Evolutionary conservation across 2,888 invertebrate genomes (phyloP), one percentile per base, ranked within the genome.

Genomic region (Craniophora ligustri): DNA sequence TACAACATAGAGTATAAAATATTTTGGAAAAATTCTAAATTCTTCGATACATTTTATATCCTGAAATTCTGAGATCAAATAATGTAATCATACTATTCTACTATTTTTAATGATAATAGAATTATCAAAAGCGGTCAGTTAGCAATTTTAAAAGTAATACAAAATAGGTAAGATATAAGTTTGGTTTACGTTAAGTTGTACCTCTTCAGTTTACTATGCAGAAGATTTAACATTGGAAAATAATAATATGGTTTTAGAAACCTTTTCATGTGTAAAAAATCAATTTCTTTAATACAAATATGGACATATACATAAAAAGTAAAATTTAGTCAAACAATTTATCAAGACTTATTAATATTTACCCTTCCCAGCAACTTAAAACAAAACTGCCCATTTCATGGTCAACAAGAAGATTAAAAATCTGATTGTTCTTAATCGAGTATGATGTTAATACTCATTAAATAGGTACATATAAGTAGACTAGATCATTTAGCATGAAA

Each of bases 401-500:
- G 74, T 46, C 15, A 67, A 70, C 61, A 58, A 75, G 60, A 35
- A 61, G 51, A 47, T 61, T 49, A 34, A 38, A 49, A 47, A 40
- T 57, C 30, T 26, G 40, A 45, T 59, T 50, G 48, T 67, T 64
- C 41, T 53, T 51, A 57, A 35, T 56, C 35, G 49, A 73, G 61
- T 53, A 61, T 42, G 47, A 55, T 49, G 49, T 51, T 55, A 18
- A 44, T 41, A 60, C 32, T 48, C 46, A 59, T 55, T 53, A 58
- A 61, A 48, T 62, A 66, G 71, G 64, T 65, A 66, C 54, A 66
- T 69, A 54, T 51, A 50, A 57, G 39, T 55, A 74, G 74, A 74
- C 74, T 78, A 75, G 74, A 72, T 64, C 58, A 44, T 58, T 60
- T 57, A 48, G 59, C 54, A 57, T 53, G 67, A 70, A 78, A 57